Evolutionary conservation across 2,113 vertebrate species (phyloP).

Genomic region (Ailuropoda melanoleuca): DNA sequence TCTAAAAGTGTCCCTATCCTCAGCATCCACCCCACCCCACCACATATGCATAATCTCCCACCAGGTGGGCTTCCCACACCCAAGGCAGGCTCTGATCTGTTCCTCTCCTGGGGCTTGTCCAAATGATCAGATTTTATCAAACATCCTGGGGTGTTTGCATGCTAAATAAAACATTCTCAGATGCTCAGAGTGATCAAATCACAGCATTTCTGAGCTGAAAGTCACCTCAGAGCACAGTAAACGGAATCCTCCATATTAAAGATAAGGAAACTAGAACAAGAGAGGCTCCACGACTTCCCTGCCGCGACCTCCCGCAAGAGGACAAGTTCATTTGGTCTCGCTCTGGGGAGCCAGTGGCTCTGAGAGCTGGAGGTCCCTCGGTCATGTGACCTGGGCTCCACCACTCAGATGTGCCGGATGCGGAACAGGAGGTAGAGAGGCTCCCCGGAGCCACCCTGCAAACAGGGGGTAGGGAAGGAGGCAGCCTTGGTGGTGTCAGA

Average conservation of each 20-base stretch:
- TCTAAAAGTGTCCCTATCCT: neutral
- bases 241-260: neutral
- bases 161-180: slow-evolving; percentile 70
- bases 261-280: neutral
- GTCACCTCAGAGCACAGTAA: slow-evolving; percentile 19
- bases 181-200: slow-evolving; percentile 61
- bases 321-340: neutral
- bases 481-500: neutral
- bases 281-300: neutral
- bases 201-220: slow-evolving; percentile 26
- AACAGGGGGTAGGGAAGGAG: neutral
- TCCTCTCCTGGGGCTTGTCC: slow-evolving; percentile 59
- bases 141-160: slow-evolving; percentile 61
- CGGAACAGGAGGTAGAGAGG: neutral
- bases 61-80: slow-evolving; percentile 58
- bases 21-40: neutral
- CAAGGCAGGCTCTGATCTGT: slow-evolving; percentile 40
- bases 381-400: neutral
- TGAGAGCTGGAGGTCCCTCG: neutral
- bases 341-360: neutral
- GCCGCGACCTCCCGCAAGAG: neutral
- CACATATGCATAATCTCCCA: neutral
- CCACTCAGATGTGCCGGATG: neutral
- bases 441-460: neutral
- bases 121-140: slow-evolving; percentile 74